Conservation (phyloP, 2,888 invertebrate genomes). For the Eucera pruinosa region DNA sequence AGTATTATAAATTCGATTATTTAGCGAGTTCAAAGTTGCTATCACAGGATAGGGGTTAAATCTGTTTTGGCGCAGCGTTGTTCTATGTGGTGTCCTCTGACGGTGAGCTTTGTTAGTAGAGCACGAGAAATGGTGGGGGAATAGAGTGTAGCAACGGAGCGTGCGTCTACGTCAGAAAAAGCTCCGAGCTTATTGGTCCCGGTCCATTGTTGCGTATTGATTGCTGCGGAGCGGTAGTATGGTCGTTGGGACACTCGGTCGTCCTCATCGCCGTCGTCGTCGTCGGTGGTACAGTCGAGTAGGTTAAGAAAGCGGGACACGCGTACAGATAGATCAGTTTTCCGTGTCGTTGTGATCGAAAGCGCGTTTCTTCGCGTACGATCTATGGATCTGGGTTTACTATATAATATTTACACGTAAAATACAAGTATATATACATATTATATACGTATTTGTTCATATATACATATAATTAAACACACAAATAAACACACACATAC, state of each 20-base stretch:
- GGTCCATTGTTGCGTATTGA: constrained; percentile 84
- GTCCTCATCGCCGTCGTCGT: constrained; percentile 79
- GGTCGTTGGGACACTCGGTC: constrained; percentile 80
- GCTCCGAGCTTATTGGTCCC: constrained; percentile 84
- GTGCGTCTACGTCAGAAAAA: constrained; percentile 82
- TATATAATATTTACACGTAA: constrained; percentile 38
- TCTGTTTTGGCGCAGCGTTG: constrained; percentile 59
- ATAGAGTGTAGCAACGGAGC: constrained; percentile 71
- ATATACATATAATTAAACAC: constrained; percentile 15
- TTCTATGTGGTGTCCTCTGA: constrained; percentile 27
- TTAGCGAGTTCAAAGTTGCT: constrained; percentile 7
- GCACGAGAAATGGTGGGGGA: constrained; percentile 52
- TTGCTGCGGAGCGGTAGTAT: constrained; percentile 82
- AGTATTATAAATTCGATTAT: neutral
- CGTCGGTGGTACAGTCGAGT: constrained; percentile 73
- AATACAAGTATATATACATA: constrained; percentile 41
- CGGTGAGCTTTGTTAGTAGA: constrained; percentile 42
- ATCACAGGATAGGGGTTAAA: constrained; percentile 31
- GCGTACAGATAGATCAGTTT: constrained; percentile 62
- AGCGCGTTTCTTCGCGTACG: constrained; percentile 57
- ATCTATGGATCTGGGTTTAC: constrained; percentile 47
- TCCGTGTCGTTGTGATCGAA: constrained; percentile 40
- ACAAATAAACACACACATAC: neutral
- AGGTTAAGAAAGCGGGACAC: constrained; percentile 69
- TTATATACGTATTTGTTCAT: constrained; percentile 19